phyloP scores from a whole-genome alignment of 2,113 vertebrate species.

The Neolamprologus brichardi region DNA sequence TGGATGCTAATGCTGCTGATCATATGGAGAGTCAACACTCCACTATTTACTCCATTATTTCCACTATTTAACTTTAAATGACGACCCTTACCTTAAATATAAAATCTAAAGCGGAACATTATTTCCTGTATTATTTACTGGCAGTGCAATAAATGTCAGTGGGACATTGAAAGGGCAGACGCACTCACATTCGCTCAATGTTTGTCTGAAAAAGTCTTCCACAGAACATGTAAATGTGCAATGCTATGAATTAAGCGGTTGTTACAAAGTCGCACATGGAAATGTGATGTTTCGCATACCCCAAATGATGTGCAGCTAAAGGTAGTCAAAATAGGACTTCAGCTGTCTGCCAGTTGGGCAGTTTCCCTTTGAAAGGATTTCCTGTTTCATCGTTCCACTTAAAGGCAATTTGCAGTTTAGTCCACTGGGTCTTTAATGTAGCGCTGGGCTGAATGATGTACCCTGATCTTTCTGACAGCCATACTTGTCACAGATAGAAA shows the following conservation, averaged over 20 bases:
- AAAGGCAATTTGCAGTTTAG: conserved; percentile 13
- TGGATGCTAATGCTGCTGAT: neutral
- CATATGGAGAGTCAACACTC: neutral
- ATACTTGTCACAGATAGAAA: neutral
- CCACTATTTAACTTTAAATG: neutral
- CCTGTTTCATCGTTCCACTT: conserved; percentile 17
- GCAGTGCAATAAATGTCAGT: neutral
- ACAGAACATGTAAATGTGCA: neutral
- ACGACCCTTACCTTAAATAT: neutral
- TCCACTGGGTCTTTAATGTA: neutral
- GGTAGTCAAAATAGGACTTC: neutral
- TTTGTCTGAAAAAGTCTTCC: neutral
- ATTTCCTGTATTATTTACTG: neutral
- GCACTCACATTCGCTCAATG: neutral
- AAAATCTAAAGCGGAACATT: neutral
- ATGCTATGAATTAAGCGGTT: neutral
- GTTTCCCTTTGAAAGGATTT: conserved; percentile 23
- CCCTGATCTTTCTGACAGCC: neutral
- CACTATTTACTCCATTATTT: neutral
- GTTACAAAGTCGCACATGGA: neutral
- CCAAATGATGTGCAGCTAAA: conserved; percentile 26
- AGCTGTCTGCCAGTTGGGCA: neutral
- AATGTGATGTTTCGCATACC: conserved; percentile 16
- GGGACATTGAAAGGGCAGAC: neutral
- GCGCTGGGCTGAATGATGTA: neutral